These are phyloP conservation scores for Drosophila subsilvestris DNA, from an alignment of 2,888 invertebrate genomes.

Conservation along the genomic window DNA sequence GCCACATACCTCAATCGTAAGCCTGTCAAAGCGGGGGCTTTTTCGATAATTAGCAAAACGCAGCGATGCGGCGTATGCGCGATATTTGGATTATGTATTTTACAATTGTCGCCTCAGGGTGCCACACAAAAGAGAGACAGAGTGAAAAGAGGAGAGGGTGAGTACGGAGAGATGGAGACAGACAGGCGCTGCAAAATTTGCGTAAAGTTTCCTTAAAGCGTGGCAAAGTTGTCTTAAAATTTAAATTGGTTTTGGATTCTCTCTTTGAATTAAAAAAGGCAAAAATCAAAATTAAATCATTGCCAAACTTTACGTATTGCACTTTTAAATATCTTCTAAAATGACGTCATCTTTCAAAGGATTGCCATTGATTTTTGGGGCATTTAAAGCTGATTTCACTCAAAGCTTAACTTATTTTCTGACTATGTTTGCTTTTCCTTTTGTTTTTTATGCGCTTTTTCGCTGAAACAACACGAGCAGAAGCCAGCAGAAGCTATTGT, in stretches of 20 bases:
- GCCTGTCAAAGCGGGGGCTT: constrained; percentile 2
- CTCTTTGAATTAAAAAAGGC: neutral
- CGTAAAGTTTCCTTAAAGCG: constrained; percentile 32
- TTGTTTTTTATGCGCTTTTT: constrained; percentile 5
- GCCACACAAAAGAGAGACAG: neutral
- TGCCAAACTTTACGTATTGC: neutral
- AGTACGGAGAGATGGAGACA: neutral
- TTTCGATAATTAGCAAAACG: neutral
- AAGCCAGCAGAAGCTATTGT: constrained; percentile 24
- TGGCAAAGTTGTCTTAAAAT: neutral
- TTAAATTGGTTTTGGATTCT: neutral
- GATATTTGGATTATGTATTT: constrained; percentile 11
- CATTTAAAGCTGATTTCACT: constrained; percentile 44
- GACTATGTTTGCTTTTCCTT: neutral
- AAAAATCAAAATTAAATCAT: too few species aligned
- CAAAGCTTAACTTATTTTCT: neutral
- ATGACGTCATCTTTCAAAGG: too few species aligned
- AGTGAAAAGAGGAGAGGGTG: too few species aligned
- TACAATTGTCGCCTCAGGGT: neutral
- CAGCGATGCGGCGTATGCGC: neutral
- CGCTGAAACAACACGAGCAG: constrained; percentile 6
- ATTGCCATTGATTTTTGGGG: neutral
- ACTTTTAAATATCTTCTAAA: neutral
- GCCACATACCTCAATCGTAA: neutral
- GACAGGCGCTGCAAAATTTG: constrained; percentile 24